Base-by-base conservation (phyloP, 2,888 invertebrate species). In the Caenorhabditis sp. region DNA sequence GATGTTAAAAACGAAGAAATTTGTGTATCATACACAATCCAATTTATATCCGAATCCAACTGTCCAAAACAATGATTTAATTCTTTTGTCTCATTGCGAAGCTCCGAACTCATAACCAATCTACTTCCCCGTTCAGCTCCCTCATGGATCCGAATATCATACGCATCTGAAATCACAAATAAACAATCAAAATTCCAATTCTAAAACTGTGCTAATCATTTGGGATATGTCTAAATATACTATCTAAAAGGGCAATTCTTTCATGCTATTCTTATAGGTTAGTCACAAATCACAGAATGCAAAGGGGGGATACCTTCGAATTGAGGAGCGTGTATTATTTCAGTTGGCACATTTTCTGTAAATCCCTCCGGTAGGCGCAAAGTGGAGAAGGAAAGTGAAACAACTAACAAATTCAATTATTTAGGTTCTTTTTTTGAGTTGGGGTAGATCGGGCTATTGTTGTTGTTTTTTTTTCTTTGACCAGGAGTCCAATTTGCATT, bases 61-160 rank as follows among this genome's bases (percentile, higher is more conserved):
- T 84, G 85, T 25, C 85, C 85, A 59, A 82, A 86, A 61, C 86
- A 86, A 27, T 77, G 75, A 21, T 64, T 73, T 3, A 75, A 50
- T 25, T 63, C 63, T 52, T 81, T 79, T 36, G 78, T 72, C 38
- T 69, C 67, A 50, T 68, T 74, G 56, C 81, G 80, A n/a, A 82
- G 61, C n/a, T 76, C 77, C 12, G 68, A 63, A 36, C 79, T 71
- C 75, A 77, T 76, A 1, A 79, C 79, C 61, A 82, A 38, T 50
- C 75, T 52, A 7, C 70, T 73, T 53, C 79, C 82, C 38, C 68
- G 72, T 49, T 79, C 76, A 1, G 86, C 86, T 36, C 77, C 81
- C 64, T 86, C 86, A 70, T 85, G 84, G 25, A 86, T 83, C 26
- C 86, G 77, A n/a, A 86, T 74, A 67, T 86, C 86, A 68, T 77